A percentile compares a stretch with the other conserved stretches of the same genome.
phyloP scores from a whole-genome alignment of 2,113 vertebrate species.

The Microcebus ravelobensis region DNA sequence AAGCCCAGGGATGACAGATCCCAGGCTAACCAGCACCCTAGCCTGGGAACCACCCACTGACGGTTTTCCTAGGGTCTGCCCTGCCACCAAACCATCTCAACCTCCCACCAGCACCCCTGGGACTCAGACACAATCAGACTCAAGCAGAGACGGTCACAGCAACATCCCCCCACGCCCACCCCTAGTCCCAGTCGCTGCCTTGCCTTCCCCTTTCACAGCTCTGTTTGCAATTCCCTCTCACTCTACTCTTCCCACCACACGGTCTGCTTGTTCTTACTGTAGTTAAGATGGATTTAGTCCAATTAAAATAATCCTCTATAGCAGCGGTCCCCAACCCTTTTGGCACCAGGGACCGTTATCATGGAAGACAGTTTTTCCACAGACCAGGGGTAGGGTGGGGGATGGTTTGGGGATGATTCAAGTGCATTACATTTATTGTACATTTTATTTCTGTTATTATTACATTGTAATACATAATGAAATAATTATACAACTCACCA shows the following conservation, averaged over 20 bases:
- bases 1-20: not conserved
- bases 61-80: not conserved
- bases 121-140: not conserved
- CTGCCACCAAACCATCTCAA: not conserved
- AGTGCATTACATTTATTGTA: too few relatives aligned
- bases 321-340: not conserved
- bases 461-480: too few relatives aligned
- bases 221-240: constrained; percentile 59
- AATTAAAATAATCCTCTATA: constrained; percentile 79
- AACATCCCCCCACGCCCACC: too few relatives aligned
- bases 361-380: too few relatives aligned
- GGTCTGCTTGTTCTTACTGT: constrained; percentile 75
- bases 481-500: too few relatives aligned
- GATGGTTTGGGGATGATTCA: too few relatives aligned
- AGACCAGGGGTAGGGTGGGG: too few relatives aligned
- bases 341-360: too few relatives aligned
- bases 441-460: too few relatives aligned
- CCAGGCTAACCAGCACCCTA: not conserved
- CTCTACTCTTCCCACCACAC: constrained; percentile 75
- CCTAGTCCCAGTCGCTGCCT: not conserved
- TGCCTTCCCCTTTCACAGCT: constrained; percentile 61
- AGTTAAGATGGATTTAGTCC: constrained; percentile 77
- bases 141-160: not conserved
- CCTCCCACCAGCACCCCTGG: not conserved
- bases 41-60: not conserved